Evolutionary conservation across 2,888 invertebrate genomes (phyloP), one percentile per base, ranked within the genome.

Genomic region (Bimastos eiseni): DNA sequence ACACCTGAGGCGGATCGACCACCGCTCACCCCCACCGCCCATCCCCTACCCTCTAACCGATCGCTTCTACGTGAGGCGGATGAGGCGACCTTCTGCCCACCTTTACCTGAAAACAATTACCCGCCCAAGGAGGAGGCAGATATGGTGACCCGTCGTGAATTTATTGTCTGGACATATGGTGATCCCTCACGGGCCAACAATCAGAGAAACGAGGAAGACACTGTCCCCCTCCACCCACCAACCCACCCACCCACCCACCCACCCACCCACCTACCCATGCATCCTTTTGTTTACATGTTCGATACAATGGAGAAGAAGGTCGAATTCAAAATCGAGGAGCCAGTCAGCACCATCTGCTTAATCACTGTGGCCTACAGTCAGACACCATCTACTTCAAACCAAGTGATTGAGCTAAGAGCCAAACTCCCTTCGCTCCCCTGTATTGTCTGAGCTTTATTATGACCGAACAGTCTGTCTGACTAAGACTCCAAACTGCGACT

Each of bases 101-200:
- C 70, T 70, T 70, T 70, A 70, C 70, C 70, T 70, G 70, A 70
- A 70, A 70, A 70, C 70, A 70, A 70, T 70, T 70, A 70, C 70
- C 13, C 70, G 70, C 70, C 70, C 70, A 70, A n/a, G 70, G 70
- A 70, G 70, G 70, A 70, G 70, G 70, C 70, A n/a, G 70, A n/a
- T 70, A 70, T 30, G 70, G 70, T 86, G 86, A 37, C 86, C 37
- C 36, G 19, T 36, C 21, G 86, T 86, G 86, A 86, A 86, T 86
- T 86, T 86, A 86, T 86, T 86, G 86, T 36, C 86, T 24, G 36
- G 86, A 34, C 86, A 86, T 86, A 86, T 86, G 86, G 36, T 86
- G 37, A 36, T 86, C 86, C 86, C 86, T 86, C 21, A 37, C 86
- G 86, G 86, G 37, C 34, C 86, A 36, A 37, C 86, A 86, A 86